These are phyloP conservation scores for Paracanthobrama guichenoti DNA, from an alignment of 2,113 vertebrate genomes.

Conservation along the genomic window DNA sequence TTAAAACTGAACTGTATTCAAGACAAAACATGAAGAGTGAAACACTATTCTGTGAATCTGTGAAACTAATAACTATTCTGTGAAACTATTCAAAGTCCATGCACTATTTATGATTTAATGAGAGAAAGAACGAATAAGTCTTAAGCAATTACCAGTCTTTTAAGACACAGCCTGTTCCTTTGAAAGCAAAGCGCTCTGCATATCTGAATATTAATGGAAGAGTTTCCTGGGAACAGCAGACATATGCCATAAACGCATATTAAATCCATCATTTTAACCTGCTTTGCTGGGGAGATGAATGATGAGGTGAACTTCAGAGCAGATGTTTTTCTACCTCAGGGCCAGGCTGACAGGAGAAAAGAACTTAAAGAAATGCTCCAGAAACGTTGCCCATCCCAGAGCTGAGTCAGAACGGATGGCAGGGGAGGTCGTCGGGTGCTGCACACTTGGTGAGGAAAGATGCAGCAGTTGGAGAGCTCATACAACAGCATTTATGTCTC, in stretches of 20 bases:
- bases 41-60: not conserved
- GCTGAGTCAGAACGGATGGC: not conserved
- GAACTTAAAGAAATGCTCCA: slow-evolving; percentile 16
- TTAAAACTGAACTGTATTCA: not conserved
- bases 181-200: slow-evolving; percentile 52
- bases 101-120: slow-evolving; percentile 38
- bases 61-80: slow-evolving; percentile 10
- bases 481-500: not conserved
- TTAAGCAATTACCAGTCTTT: slow-evolving; percentile 41
- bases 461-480: not conserved
- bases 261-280: slow-evolving; percentile 70
- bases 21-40: not conserved
- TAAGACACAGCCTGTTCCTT: slow-evolving; percentile 30
- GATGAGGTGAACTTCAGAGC: slow-evolving; percentile 57
- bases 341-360: not conserved
- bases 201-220: slow-evolving; percentile 73
- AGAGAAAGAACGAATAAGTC: slow-evolving; percentile 23
- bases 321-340: slow-evolving; percentile 40
- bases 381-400: slow-evolving; percentile 16
- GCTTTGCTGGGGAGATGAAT: slow-evolving; percentile 57
- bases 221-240: slow-evolving; percentile 72
- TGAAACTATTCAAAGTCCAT: slow-evolving; percentile 17
- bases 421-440: not conserved
- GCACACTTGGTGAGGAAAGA: not conserved
- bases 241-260: slow-evolving; percentile 69